Base-by-base conservation (phyloP, 2,797 vertebrate species). In the Mycteria americana region DNA sequence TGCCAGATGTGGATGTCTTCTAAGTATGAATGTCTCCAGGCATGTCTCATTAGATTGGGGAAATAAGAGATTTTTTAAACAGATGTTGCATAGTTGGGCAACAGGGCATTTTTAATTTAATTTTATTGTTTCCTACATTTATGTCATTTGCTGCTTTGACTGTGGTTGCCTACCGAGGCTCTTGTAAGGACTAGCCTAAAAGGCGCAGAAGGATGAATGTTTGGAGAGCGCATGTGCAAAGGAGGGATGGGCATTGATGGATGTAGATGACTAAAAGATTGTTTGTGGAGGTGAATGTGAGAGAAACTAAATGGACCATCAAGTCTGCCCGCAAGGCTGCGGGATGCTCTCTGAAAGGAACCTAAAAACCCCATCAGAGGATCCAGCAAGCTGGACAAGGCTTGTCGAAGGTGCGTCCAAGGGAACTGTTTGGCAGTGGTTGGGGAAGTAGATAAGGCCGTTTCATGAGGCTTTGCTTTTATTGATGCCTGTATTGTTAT, bases 191-290 rank as follows among this genome's bases (percentile, higher is more conserved):
- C n/a, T 48, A 1, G 68, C 37, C 56, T 39, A 10, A 31, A 13
- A 59, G 60, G 53, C 0, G 4, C 35, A 25, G 85, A 60, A 62
- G 57, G 82, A 28, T 18, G 48, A 84, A 57, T 4, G 8, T 54
- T 82, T 48, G 11, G 41, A 69, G 50, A 50, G 46, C 5, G 18
- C 43, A 13, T 45, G 1, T 0, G 0, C 7, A n/a, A 76, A 48
- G 78, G 45, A 68, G 57, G 48, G 75, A 5, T 54, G 91, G 37
- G 60, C 73, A 13, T 9, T 43, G 85, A 10, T 62, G 78, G 50
- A 1, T 50, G 74, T 28, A 39, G 83, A 2, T 73, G 65, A 22
- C 46, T n/a, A 39, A 41, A 23, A 18, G 75, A 13, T 65, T 79
- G 45, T 31, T 86, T 85, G 53, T 37, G 70, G 85, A 84, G 73